These are phyloP conservation scores for Salvelinus alpinus DNA, from an alignment of 2,113 vertebrate genomes.

Conservation along the genomic window DNA sequence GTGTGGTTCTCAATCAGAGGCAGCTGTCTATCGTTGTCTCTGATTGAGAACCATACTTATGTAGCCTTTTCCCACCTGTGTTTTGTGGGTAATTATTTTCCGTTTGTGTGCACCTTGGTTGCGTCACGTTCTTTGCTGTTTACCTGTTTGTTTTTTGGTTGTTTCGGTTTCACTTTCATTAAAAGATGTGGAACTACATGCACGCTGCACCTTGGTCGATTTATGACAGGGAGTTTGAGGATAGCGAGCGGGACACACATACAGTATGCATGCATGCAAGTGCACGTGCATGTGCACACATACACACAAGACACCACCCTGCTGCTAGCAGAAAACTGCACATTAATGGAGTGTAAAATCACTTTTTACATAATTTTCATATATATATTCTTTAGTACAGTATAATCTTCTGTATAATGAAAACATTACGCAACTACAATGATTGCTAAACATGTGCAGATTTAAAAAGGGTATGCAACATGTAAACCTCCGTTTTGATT, in stretches of 20 bases:
- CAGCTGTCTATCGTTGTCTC: no score
- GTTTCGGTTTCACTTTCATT: no score
- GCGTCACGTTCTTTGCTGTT: no score
- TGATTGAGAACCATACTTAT: no score
- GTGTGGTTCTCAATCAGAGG: no score
- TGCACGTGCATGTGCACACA: neutral
- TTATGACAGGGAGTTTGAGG: no score
- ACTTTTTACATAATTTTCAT: slow-evolving; percentile 1
- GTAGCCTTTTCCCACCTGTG: no score
- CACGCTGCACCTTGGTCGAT: no score
- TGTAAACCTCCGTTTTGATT: slow-evolving; percentile 24
- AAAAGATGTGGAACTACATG: no score
- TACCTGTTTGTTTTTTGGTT: no score
- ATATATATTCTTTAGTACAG: neutral
- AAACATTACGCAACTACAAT: slow-evolving; percentile 27
- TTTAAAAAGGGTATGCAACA: slow-evolving; percentile 22
- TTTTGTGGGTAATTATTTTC: no score
- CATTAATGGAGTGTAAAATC: slow-evolving; percentile 28
- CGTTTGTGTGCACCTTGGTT: no score
- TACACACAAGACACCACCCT: neutral
- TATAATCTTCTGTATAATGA: slow-evolving; percentile 44
- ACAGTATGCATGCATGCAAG: neutral
- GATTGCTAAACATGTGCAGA: slow-evolving; percentile 22
- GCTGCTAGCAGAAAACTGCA: neutral
- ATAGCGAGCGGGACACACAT: neutral